These are phyloP conservation scores for Ophion costatus DNA, from an alignment of 2,888 invertebrate genomes.

Conservation along the genomic window DNA sequence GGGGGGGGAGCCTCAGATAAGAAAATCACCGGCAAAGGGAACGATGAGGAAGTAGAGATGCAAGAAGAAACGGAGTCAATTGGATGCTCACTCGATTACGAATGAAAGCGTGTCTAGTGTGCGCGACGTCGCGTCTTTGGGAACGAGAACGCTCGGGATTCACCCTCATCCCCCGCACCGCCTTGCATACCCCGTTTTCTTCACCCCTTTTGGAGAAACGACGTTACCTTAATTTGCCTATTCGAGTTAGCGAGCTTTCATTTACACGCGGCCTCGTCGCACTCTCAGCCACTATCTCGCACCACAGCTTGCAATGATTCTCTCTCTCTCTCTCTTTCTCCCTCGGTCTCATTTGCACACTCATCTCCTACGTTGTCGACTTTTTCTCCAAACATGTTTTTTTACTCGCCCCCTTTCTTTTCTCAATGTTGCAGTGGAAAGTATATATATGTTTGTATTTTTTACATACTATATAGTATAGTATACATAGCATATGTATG, in stretches of 20 bases:
- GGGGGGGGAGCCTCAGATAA: slow-evolving; percentile 21
- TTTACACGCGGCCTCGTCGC: slow-evolving; percentile 60
- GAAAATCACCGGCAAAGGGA: slow-evolving; percentile 18
- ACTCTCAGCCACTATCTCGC: slow-evolving; percentile 23
- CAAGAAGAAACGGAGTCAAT: slow-evolving; percentile 66
- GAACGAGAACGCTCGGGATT: slow-evolving; percentile 1
- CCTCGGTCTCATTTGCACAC: neutral
- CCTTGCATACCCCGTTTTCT: slow-evolving; percentile 50
- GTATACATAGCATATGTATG: too few species aligned
- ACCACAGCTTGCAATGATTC: neutral
- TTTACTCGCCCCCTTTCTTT: neutral
- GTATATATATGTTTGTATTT: too few species aligned
- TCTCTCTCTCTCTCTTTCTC: slow-evolving; percentile 8
- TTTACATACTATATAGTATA: too few species aligned
- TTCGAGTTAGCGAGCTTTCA: slow-evolving; percentile 66
- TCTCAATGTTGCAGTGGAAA: neutral
- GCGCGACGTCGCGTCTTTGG: slow-evolving; percentile 22
- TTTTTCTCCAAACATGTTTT: slow-evolving; percentile 1
- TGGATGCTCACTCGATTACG: slow-evolving; percentile 67
- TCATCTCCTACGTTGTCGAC: slow-evolving; percentile 16
- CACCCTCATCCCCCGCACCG: too few species aligned
- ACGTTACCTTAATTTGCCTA: slow-evolving; percentile 67
- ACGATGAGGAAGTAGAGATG: slow-evolving; percentile 17
- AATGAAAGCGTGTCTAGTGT: slow-evolving; percentile 55
- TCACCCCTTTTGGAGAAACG: slow-evolving; percentile 60